These are phyloP conservation scores for Euplexia lucipara DNA, from an alignment of 2,888 invertebrate species.

Conservation along the genomic window DNA sequence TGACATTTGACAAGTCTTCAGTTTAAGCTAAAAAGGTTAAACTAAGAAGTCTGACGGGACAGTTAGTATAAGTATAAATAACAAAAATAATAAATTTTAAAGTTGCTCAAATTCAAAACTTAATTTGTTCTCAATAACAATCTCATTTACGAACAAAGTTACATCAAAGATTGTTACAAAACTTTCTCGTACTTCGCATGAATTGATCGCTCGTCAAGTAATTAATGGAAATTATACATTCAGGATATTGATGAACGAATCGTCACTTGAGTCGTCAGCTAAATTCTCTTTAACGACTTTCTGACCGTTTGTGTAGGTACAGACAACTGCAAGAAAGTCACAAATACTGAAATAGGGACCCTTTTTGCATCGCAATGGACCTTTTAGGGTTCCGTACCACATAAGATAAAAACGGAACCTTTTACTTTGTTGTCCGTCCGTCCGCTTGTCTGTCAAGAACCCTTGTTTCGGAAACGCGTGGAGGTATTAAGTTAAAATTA, in stretches of 20 bases:
- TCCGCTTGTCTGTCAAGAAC: too few species aligned
- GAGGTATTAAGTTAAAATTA: too few species aligned
- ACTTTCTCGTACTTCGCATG: constrained; percentile 21
- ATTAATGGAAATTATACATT: constrained; percentile 61
- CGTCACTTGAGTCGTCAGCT: constrained; percentile 42
- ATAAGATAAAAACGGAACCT: too few species aligned
- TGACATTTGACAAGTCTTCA: too few species aligned
- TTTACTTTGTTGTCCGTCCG: too few species aligned
- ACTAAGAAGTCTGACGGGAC: too few species aligned
- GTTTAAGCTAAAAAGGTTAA: too few species aligned
- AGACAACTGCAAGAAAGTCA: neutral
- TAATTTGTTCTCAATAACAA: constrained; percentile 11
- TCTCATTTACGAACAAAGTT: constrained; percentile 12
- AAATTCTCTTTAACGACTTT: constrained; percentile 55
- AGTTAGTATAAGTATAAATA: neutral
- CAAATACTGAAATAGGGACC: too few species aligned
- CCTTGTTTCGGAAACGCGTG: too few species aligned
- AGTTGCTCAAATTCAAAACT: too few species aligned
- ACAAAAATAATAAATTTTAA: neutral
- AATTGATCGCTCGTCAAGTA: constrained; percentile 48
- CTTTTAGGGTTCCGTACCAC: too few species aligned
- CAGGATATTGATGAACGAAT: constrained; percentile 68
- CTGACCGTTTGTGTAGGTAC: neutral
- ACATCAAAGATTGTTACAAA: constrained; percentile 11
- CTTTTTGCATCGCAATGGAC: too few species aligned